Evolutionary conservation across 2,113 vertebrate genomes (phyloP), one percentile per base, ranked within the genome.

Genomic region (Chionis minor): DNA sequence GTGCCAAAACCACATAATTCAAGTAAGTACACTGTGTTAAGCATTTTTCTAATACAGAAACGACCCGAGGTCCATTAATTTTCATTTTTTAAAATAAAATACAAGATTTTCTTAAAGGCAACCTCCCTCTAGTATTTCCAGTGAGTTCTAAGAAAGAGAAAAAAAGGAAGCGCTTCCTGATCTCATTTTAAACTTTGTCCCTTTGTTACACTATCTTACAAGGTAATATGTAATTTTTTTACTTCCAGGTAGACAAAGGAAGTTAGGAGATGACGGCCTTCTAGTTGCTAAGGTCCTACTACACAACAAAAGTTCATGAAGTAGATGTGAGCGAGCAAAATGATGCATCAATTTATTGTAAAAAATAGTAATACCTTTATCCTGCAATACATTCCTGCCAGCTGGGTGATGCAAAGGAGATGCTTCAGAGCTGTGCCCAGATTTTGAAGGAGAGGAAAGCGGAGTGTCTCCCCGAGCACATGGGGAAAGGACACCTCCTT

Each of bases 381-480:
- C 86, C 74, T 93, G 97, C 77, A 95, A 59, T 77, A 92, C 69
- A 92, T 80, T 98, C 93, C 86, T 97, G 85, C 70, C 95, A 67
- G 94, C 38, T 88, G 96, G 96, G 33, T 92, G 97, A 96, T 96
- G 97, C 96, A 97, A 97, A 82, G 98, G 97, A 92, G 98, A 98
- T 32, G 97, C 97, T 93, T 99, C 98, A 56, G 70, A 80, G 87
- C 98, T 98, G 49, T 96, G 96, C 38, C 97, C 96, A 88, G 98
- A 98, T 93, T 98, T 97, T 73, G 98, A 98, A 96, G 86, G 97
- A 94, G 93, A 97, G 51, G 96, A 98, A 81, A 95, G 92, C 56
- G 97, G 97, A 89, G 92, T 89, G 71, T 84, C 96, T 94, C 96
- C 97, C 80, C 51, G 84, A 69, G 87, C 72, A 56, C 90, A 97